Evolutionary conservation across 2,888 invertebrate species (phyloP), one percentile per base, ranked within the genome.

Genomic region (Heteromurus nitidus): DNA sequence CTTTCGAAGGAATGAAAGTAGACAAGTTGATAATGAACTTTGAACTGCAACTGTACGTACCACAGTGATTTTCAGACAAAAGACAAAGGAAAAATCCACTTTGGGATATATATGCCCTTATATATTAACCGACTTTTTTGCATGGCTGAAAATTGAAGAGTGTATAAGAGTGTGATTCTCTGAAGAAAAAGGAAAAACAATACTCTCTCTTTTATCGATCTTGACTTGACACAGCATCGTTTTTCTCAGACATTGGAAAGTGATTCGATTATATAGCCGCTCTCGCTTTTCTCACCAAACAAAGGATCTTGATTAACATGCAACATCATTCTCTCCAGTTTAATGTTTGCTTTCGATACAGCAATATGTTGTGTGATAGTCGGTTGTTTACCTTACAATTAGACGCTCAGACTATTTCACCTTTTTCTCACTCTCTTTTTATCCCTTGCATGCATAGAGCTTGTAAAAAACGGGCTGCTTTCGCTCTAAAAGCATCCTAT

Each of bases 161-260:
- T n/a, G n/a, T n/a, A n/a, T n/a, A n/a, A n/a, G n/a, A n/a, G n/a
- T n/a, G n/a, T n/a, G n/a, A n/a, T n/a, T n/a, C n/a, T n/a, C n/a
- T n/a, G 13, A 36, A 36, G 36, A 36, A 36, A 36, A 36, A 36
- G 36, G 13, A 36, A 62, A 31, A 7, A 62, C 22, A 42, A 64
- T 31, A 47, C 7, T 47, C 13, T 36, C 36, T 16, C 7, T 30
- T 11, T 62, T 62, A 36, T 64, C 44, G 44, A 60, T 60, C 60
- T 44, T 47, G 67, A 69, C 60, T 44, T 47, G 67, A 69, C 69
- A 69, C 69, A 69, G 55, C 55, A 69, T 69, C 67, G 67, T 67
- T 67, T 67, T 50, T 67, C 67, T 64, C 64, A 64, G 36, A 64
- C 64, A 64, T 31, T 55, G 5, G 16, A 47, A n/a, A 47, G 11